A percentile compares a stretch with the other conserved stretches of the same genome.
Evolutionary conservation across 2,797 vertebrate species (phyloP).

Genomic region (Lophius americanus): DNA sequence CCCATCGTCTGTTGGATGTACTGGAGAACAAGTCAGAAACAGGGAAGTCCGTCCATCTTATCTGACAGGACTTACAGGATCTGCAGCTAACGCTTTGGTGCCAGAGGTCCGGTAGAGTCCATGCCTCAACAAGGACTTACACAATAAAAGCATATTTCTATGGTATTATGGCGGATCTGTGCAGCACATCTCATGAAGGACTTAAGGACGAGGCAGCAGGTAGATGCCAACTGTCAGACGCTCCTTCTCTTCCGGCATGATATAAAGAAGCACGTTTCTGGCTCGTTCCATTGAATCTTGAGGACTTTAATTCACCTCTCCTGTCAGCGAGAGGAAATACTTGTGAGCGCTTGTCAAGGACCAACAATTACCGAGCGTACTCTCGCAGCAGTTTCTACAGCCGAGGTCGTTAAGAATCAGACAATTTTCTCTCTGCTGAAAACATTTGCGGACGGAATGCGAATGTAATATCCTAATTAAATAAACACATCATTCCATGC

Average conservation of each 20-base stretch:
- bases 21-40: no score
- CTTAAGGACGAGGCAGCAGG: no score
- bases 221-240: no score
- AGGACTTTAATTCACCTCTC: constrained; percentile 1
- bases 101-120: no score
- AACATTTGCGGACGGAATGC: constrained; percentile 28
- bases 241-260: neutral
- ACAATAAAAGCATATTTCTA: no score
- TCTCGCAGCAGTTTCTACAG: constrained; percentile 5
- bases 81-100: no score
- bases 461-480: constrained; percentile 53
- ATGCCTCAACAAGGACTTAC: no score
- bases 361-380: constrained; percentile 2
- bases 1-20: no score
- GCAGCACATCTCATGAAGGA: no score
- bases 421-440: constrained; percentile 15
- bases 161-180: no score
- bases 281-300: neutral
- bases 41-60: no score
- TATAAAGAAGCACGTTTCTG: neutral
- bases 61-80: no score
- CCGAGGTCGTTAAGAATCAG: constrained; percentile 24
- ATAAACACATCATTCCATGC: constrained; percentile 53
- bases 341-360: constrained; percentile 5
- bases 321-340: constrained; percentile 6